Base-by-base conservation (phyloP, 2,888 invertebrate species). In the Helobdella robusta region DNA sequence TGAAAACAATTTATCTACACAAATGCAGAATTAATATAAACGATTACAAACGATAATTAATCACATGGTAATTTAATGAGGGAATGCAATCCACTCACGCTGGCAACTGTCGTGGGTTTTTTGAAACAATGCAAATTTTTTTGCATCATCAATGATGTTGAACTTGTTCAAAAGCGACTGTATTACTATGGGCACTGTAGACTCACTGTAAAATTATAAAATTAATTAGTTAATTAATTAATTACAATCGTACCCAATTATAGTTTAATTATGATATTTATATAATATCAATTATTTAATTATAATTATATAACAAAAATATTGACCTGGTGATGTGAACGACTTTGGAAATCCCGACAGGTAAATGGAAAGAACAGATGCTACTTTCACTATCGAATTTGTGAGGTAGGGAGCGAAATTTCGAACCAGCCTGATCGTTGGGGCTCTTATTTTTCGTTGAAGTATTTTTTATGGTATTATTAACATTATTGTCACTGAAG, bases 91-190 rank as follows among this genome's bases (percentile, higher is more conserved):
- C 8, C 11, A 35, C 34, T 32, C 28, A 59, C 59, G n/a, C n/a
- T n/a, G n/a, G n/a, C n/a, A n/a, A n/a, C 32, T 59, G n/a, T 60
- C 48, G 25, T 68, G 61, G 5, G 67, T 78, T 70, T 82, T 80
- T 73, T 83, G 83, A 73, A 84, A 84, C 32, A 84, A 76, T n/a
- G 83, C 83, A 77, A 83, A 84, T 73, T 83, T 84, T 64, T 81
- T 76, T 11, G 83, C 83, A 73, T 83, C 82, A 73, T 84, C 83
- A 25, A 82, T 81, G 61, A 84, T 83, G 72, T 82, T 82, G 76
- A 83, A 84, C 75, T 83, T 83, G 70, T 80, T 80, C 66, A 84
- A 75, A 50, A 84, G 74, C 11, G 80, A 76, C 58, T 78, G 76
- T 61, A 84, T 81, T 70, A 84, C 82, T 72, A 83, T 81, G 71